phyloP scores from a whole-genome alignment of 2,113 vertebrate genomes.

The Chlamydotis undulata region DNA sequence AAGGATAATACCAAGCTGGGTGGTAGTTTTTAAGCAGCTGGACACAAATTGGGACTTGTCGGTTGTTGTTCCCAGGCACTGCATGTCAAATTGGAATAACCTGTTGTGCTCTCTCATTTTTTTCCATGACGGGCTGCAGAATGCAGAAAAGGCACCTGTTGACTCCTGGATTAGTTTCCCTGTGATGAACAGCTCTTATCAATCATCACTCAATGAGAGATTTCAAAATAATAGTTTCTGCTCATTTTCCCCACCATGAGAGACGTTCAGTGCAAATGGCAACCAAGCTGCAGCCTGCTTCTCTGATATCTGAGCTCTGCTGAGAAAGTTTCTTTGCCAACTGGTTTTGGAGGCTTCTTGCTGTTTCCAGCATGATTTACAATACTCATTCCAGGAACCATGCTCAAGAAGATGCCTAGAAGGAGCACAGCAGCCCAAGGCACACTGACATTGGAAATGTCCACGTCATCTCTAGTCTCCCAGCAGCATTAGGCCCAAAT shows the following conservation, averaged over 20 bases:
- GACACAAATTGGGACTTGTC: constrained; percentile 64
- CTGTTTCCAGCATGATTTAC: background rate
- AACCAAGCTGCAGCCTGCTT: background rate
- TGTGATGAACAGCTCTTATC: constrained; percentile 29
- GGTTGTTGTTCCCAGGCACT: constrained; percentile 52
- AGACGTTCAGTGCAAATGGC: background rate
- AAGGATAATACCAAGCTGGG: constrained; percentile 58
- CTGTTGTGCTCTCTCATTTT: constrained; percentile 25
- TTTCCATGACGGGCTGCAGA: constrained; percentile 7
- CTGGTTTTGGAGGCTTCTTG: background rate
- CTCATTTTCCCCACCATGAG: background rate
- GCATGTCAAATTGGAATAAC: constrained; percentile 63
- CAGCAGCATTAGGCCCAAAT: fast-evolving
- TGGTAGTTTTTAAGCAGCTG: constrained; percentile 70
- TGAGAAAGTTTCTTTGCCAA: background rate
- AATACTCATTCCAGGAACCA: background rate
- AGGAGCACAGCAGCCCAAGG: background rate
- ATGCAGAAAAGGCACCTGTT: constrained; percentile 55
- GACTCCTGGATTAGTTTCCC: constrained; percentile 30
- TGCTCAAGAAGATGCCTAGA: background rate
- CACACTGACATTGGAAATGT: background rate
- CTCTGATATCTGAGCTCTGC: background rate
- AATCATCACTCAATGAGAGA: background rate
- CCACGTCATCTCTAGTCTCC: background rate
- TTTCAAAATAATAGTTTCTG: constrained; percentile 40